Conservation (phyloP, 2,797 vertebrate genomes). For the Gymnothorax javanicus region DNA sequence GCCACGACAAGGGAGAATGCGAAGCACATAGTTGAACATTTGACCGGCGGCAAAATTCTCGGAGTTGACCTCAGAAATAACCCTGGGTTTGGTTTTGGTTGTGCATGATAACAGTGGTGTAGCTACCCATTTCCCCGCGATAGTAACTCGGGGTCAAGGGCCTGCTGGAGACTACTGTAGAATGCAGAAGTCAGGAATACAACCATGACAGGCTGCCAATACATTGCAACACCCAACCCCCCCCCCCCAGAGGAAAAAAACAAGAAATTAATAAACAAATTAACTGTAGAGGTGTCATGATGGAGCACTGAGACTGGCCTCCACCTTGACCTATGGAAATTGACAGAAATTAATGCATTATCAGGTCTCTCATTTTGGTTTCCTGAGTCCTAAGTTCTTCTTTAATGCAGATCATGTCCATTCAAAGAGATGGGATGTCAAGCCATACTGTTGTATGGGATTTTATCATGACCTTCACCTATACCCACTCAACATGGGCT, state of each 20-base stretch:
- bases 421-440: constrained; percentile 42
- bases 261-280: too few species aligned
- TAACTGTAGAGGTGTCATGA: too few species aligned
- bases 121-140: too few species aligned
- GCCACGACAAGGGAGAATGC: background rate
- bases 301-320: too few species aligned
- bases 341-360: background rate
- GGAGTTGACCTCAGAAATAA: background rate
- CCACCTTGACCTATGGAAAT: too few species aligned
- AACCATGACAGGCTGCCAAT: background rate
- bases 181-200: too few species aligned
- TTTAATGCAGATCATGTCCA: constrained; percentile 14
- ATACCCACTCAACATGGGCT: background rate
- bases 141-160: too few species aligned
- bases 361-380: constrained; percentile 24
- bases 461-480: background rate
- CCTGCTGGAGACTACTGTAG: too few species aligned
- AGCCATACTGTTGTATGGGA: constrained; percentile 36
- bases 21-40: constrained; percentile 31
- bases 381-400: constrained; percentile 27
- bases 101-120: too few species aligned
- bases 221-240: background rate
- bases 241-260: too few species aligned
- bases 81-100: background rate
- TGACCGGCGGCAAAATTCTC: background rate